These are phyloP conservation scores for Drosophila anceps DNA, from an alignment of 2,888 invertebrate species.

Conservation along the genomic window DNA sequence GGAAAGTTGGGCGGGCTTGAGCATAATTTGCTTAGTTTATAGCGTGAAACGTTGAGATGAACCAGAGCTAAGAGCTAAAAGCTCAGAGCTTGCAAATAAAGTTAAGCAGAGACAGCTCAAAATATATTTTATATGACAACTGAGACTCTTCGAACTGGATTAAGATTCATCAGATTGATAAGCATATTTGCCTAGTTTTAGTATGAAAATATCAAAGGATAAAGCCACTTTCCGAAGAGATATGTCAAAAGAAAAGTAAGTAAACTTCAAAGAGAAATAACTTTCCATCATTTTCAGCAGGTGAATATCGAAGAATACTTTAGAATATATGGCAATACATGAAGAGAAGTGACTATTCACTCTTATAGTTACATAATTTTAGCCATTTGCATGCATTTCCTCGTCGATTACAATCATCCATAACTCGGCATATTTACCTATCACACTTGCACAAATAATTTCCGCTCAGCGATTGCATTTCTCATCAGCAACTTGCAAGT, in stretches of 20 bases:
- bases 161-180: not conserved
- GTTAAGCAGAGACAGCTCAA: not conserved
- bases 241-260: not conserved
- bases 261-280: not conserved
- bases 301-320: not conserved
- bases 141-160: not conserved
- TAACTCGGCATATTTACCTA: not conserved
- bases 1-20: not conserved
- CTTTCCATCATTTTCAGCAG: not conserved
- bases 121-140: not conserved
- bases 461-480: conserved; percentile 10
- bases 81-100: not conserved
- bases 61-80: not conserved
- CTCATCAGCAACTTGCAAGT: conserved; percentile 14
- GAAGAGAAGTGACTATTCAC: not conserved
- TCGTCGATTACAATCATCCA: not conserved
- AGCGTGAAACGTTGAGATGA: not conserved
- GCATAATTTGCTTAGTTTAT: not conserved
- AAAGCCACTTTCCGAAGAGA: fast-evolving
- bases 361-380: not conserved
- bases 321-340: too few relatives aligned
- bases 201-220: not conserved
- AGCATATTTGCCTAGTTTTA: not conserved
- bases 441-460: conserved; percentile 16
- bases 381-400: not conserved